Conservation (phyloP, 2,888 invertebrate species). For the Apodemia hepburni region DNA sequence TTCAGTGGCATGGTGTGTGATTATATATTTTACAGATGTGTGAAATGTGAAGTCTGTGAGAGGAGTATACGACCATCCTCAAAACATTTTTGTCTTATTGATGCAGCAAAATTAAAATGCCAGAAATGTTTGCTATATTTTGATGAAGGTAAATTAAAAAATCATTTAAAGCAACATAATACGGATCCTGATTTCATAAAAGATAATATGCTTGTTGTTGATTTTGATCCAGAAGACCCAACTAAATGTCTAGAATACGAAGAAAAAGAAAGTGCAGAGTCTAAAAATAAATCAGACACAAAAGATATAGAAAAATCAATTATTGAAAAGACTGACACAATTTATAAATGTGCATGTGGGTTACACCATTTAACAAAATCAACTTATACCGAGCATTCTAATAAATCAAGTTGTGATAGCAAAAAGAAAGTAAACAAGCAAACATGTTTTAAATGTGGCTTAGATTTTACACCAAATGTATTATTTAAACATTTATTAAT, state of each 20-base stretch:
- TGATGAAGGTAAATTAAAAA: slow-evolving; percentile 39
- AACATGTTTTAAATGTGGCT: slow-evolving; percentile 54
- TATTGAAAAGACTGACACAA: slow-evolving; percentile 33
- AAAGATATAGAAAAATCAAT: background rate
- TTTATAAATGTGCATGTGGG: slow-evolving; percentile 57
- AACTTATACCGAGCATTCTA: slow-evolving; percentile 42
- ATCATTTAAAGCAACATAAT: slow-evolving; percentile 48
- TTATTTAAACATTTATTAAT: slow-evolving; percentile 53
- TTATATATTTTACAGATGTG: slow-evolving; percentile 53
- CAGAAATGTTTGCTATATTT: slow-evolving; percentile 47
- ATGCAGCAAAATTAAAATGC: slow-evolving; percentile 43
- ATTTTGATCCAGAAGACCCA: slow-evolving; percentile 32
- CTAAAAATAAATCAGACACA: background rate
- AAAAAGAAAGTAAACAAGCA: slow-evolving; percentile 38
- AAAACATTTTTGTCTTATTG: slow-evolving; percentile 45
- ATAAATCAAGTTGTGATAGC: slow-evolving; percentile 28
- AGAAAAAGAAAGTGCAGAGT: background rate
- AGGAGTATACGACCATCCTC: slow-evolving; percentile 33
- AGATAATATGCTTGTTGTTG: slow-evolving; percentile 45
- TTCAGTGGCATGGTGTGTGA: slow-evolving; percentile 49
- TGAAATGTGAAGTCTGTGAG: slow-evolving; percentile 47
- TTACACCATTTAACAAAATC: slow-evolving; percentile 48
- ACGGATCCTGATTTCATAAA: slow-evolving; percentile 43
- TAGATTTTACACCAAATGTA: slow-evolving; percentile 50
- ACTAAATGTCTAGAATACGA: slow-evolving; percentile 2